Evolutionary conservation across 2,888 invertebrate genomes (phyloP), one percentile per base, ranked within the genome.

Genomic region (Lymantria monacha): DNA sequence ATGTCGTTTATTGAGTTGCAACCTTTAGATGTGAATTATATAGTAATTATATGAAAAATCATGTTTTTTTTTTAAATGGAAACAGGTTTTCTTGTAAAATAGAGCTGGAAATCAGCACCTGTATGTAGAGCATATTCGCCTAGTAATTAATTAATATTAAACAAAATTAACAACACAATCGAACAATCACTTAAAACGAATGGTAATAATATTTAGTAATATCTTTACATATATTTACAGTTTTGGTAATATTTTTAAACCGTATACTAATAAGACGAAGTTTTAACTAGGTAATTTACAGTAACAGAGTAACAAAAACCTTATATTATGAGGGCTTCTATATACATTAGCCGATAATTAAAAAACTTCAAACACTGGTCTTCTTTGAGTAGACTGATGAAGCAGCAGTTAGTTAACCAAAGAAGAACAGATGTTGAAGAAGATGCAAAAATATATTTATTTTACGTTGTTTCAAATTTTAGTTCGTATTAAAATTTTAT

Each of bases 171-270:
- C 87, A 90, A 91, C 85, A 88, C 87, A 87, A 83, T 84, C 81
- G 88, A 89, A 91, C 88, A 88, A 88, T 85, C 78, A 81, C 87
- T 87, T 87, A 81, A 75, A 87, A 89, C 85, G 74, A 89, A 88
- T 91, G 90, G 90, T 90, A 91, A 90, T 90, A 90, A 85, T 86
- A 85, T 88, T 86, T 89, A 87, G 81, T 90, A 90, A 91, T 91
- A 91, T 89, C 89, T 90, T 87, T 90, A 90, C 90, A 89, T 71
- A 68, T 89, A 90, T 91, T 85, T 90, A 90, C 90, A 91, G 83
- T 89, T 87, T 77, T 90, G 89, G 89, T 90, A 87, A 78, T 69
- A 69, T 81, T 72, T 74, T 85, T 69, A 83, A 22, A 89, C 89
- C 87, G 85, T 88, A 89, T 85, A 86, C 85, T 88, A 86, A 83